Conservation (phyloP, 2,113 vertebrate species). For the Equus przewalskii region DNA sequence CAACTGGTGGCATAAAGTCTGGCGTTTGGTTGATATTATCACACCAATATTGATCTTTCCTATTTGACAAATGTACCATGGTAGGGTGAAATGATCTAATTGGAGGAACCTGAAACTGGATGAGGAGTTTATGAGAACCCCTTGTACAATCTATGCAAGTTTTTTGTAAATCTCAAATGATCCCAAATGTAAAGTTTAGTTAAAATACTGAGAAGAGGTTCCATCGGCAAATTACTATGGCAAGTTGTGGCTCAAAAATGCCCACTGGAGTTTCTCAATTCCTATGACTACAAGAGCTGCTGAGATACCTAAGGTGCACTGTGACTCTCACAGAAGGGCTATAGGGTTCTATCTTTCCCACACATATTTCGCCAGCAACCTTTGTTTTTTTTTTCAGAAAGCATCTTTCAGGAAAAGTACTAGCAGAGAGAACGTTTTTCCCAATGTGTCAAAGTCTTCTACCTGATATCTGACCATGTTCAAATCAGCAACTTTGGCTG, state of each 20-base stretch:
- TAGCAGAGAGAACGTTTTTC: not conserved
- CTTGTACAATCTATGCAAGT: not conserved
- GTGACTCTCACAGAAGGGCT: not conserved
- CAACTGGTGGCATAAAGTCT: not conserved
- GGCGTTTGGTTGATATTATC: not conserved
- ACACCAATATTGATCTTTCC: not conserved
- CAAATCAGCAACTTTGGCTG: not conserved
- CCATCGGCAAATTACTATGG: not conserved
- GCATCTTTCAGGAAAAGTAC: not conserved
- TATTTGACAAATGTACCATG: not conserved
- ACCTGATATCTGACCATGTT: not conserved
- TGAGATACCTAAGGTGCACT: not conserved
- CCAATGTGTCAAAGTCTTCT: not conserved
- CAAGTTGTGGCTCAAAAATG: conserved; percentile 20
- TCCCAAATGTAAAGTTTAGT: not conserved
- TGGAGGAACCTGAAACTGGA: not conserved
- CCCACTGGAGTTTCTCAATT: not conserved
- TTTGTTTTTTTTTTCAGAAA: not conserved
- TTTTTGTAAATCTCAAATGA: not conserved
- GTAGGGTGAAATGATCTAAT: not conserved
- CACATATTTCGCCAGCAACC: not conserved
- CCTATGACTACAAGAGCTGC: not conserved
- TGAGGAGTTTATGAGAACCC: not conserved
- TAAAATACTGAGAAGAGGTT: not conserved
- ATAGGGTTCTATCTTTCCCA: not conserved